These are phyloP conservation scores for Triplophysa siluroides DNA, from an alignment of 2,113 vertebrate species.

Conservation along the genomic window DNA sequence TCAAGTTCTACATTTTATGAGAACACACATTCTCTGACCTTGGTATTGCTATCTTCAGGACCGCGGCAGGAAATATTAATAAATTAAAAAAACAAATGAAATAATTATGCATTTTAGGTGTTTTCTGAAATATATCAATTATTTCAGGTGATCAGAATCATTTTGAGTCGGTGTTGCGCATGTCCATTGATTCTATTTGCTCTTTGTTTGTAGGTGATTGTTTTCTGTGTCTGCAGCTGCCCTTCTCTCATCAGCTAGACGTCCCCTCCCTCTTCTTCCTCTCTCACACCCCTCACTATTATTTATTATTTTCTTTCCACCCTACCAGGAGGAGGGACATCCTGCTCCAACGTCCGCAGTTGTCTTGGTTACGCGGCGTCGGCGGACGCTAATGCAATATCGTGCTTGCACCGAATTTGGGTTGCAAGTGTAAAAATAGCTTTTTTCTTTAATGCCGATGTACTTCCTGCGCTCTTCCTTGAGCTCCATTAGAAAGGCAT, in stretches of 20 bases:
- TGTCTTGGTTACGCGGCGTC: conserved; percentile 80
- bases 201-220: conserved; percentile 57
- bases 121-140: too few relatives aligned
- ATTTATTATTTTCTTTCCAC: conserved; percentile 56
- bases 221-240: conserved; percentile 65
- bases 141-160: too few relatives aligned
- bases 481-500: background rate
- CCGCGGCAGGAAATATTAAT: too few relatives aligned
- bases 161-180: background rate
- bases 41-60: too few relatives aligned
- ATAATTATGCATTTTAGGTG: too few relatives aligned
- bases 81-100: too few relatives aligned
- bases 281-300: conserved; percentile 17
- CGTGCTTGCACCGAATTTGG: conserved; percentile 62
- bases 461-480: background rate
- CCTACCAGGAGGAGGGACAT: conserved; percentile 67
- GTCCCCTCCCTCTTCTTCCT: conserved; percentile 54
- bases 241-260: conserved; percentile 55
- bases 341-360: conserved; percentile 74
- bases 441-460: conserved; percentile 39
- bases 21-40: too few relatives aligned
- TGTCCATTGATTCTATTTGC: conserved; percentile 47
- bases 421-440: conserved; percentile 66
- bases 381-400: conserved; percentile 74
- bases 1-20: too few relatives aligned